Conservation (phyloP, 1,140 invertebrate species). For the Phortica variegata region DNA sequence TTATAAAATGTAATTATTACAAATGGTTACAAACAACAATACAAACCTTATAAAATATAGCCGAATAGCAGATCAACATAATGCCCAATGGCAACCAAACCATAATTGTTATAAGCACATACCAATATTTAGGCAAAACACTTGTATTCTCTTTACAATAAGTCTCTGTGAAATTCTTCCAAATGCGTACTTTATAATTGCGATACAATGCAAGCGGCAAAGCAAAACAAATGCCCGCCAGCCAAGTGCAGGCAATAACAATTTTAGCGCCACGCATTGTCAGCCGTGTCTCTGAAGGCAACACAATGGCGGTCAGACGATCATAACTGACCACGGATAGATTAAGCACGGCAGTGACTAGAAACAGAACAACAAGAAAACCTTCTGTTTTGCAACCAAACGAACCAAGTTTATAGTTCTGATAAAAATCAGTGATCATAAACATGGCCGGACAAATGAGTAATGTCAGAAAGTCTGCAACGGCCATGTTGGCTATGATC, state of each 20-base stretch:
- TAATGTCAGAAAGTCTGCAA: conserved; percentile 74
- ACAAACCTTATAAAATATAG: conserved; percentile 66
- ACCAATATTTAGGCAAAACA: conserved; percentile 70
- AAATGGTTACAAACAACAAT: not conserved
- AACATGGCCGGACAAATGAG: conserved; percentile 73
- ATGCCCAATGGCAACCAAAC: conserved; percentile 71
- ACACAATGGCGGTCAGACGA: conserved; percentile 74
- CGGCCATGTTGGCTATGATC: conserved; percentile 76
- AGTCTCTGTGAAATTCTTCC: conserved; percentile 69
- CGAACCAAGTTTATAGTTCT: conserved; percentile 71
- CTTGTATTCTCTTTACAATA: conserved; percentile 68
- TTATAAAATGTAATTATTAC: not conserved
- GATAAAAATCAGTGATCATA: conserved; percentile 69
- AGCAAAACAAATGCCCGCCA: conserved; percentile 63
- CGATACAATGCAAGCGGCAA: conserved; percentile 67
- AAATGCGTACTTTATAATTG: conserved; percentile 66
- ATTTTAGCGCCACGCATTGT: conserved; percentile 63
- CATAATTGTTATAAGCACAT: conserved; percentile 67
- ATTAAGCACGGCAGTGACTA: conserved; percentile 74
- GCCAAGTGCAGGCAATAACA: conserved; percentile 69
- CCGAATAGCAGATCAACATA: conserved; percentile 68
- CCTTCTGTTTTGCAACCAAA: conserved; percentile 71
- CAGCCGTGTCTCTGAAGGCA: conserved; percentile 69
- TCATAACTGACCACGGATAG: conserved; percentile 81
- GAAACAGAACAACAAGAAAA: conserved; percentile 66